Conservation (phyloP, 2,797 vertebrate genomes). For the Sciurus vulgaris region DNA sequence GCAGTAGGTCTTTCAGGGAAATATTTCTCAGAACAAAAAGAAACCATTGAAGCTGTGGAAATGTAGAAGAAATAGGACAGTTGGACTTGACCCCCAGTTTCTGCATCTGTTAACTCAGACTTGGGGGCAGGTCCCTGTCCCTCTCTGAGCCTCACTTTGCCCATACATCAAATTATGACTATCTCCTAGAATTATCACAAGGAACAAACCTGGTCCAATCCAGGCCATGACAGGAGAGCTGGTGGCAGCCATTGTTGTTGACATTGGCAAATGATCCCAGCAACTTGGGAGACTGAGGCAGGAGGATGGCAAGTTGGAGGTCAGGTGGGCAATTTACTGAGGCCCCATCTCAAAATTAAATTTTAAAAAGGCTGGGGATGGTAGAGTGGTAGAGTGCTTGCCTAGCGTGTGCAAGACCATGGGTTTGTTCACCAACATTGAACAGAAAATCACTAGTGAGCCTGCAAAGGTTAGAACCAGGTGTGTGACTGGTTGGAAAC, state of each 20-base stretch:
- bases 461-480: fast-evolving
- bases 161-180: neutral
- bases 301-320: neutral
- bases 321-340: neutral
- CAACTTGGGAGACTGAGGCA: neutral
- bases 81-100: no score
- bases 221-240: neutral
- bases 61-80: neutral
- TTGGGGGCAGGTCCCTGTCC: neutral
- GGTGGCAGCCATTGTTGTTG: fast-evolving
- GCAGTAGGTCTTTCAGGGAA: neutral
- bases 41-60: no score
- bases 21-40: neutral
- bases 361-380: neutral
- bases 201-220: neutral
- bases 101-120: neutral
- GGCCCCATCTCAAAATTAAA: neutral
- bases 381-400: neutral
- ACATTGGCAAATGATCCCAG: neutral
- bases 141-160: neutral
- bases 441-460: neutral
- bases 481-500: neutral
- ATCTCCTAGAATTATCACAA: neutral
- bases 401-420: neutral
- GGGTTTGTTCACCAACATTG: neutral